phyloP scores from a whole-genome alignment of 2,113 vertebrate species.

The Cephalopterus ornatus region DNA sequence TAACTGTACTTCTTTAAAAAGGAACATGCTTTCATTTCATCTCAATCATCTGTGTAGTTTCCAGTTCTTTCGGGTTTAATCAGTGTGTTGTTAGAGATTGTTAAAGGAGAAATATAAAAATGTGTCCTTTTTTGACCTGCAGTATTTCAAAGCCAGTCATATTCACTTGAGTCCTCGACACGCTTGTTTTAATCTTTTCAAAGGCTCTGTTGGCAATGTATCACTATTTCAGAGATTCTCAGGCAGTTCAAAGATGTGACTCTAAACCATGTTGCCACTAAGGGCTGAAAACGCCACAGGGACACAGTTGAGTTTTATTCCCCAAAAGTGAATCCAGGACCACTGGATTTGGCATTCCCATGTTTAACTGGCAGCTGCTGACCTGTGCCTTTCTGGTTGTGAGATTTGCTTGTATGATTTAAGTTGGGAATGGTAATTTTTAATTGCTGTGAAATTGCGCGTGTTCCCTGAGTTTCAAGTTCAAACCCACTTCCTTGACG shows the following conservation, averaged over 20 bases:
- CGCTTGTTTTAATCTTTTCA: background rate
- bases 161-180: background rate
- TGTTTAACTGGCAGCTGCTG: background rate
- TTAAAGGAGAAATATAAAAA: background rate
- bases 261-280: background rate
- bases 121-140: background rate
- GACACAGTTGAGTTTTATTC: background rate
- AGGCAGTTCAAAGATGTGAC: background rate
- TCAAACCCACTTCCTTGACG: background rate
- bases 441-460: background rate
- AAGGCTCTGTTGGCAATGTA: background rate
- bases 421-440: background rate
- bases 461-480: background rate
- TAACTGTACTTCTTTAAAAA: background rate
- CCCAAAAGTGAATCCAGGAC: background rate
- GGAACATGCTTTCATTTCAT: background rate
- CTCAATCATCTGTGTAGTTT: background rate
- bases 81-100: background rate
- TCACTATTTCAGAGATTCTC: background rate
- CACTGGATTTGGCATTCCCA: background rate
- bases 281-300: background rate
- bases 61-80: background rate
- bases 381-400: background rate
- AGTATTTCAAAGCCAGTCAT: background rate
- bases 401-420: background rate